These are phyloP conservation scores for Stercorarius parasiticus DNA, from an alignment of 2,113 vertebrate genomes.

Conservation along the genomic window DNA sequence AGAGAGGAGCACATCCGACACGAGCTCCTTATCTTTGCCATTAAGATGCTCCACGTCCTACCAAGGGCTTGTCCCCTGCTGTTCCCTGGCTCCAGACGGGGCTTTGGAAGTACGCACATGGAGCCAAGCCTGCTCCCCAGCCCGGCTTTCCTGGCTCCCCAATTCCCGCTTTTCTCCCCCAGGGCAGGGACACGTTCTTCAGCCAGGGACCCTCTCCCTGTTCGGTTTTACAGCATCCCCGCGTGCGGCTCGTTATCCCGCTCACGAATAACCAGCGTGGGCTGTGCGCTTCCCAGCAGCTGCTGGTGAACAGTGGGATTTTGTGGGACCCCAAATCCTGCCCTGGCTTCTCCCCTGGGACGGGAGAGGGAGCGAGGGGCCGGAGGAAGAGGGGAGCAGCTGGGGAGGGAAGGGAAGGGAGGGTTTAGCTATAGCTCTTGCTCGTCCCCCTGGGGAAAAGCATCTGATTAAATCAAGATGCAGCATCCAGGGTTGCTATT, in stretches of 20 bases:
- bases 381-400: neutral
- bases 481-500: slow-evolving; percentile 44
- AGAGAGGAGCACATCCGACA: neutral
- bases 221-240: rapidly evolving
- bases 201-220: neutral
- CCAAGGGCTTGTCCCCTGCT: neutral
- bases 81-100: neutral
- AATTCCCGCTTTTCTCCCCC: neutral
- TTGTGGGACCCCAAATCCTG: neutral
- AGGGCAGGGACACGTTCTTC: neutral
- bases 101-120: rapidly evolving
- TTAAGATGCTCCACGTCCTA: neutral
- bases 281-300: neutral
- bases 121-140: neutral
- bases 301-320: neutral
- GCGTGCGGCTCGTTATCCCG: rapidly evolving
- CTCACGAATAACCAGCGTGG: neutral
- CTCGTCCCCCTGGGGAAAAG: neutral
- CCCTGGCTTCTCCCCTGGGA: neutral
- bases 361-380: neutral
- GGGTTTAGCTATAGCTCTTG: neutral
- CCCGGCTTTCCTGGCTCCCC: neutral
- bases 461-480: slow-evolving; percentile 57
- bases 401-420: neutral
- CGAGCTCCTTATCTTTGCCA: rapidly evolving